Base-by-base conservation (phyloP, 2,797 vertebrate species). In the Pseudopleuronectes americanus region DNA sequence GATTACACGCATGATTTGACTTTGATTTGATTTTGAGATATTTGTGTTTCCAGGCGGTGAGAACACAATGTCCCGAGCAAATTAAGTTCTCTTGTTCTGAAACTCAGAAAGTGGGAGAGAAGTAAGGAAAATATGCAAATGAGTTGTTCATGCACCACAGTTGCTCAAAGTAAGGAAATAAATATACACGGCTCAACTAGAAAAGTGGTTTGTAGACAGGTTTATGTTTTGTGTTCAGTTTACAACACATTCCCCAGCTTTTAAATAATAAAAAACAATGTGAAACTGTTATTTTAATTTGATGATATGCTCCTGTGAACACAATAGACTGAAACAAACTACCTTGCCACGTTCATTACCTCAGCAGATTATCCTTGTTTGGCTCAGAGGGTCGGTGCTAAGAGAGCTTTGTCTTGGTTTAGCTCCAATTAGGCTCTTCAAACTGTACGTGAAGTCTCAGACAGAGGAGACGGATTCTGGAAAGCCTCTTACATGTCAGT, bases 341-440 rank as follows among this genome's bases (percentile, higher is more conserved):
- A 58, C 19, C 59, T 54, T 63, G 31, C 71, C 64, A 64, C 57
- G 28, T 24, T 63, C 54, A 49, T 64, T 64, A 54, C 62, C 53
- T 23, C 56, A 23, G 48, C 65, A 75, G 68, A 76, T 85, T 70
- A 83, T 59, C 69, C 54, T 56, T 57, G 57, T 64, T 72, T 52
- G 41, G 72, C 57, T 60, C 17, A 62, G 62, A 74, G 43, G 58
- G 48, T 16, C 52, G 49, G 41, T 47, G 66, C 63, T 41, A 57
- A 56, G 41, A 58, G 54, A 66, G 78, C 65, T 73, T 77, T 79
- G 84, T 80, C 79, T 76, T 68, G 33, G 48, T 84, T 83, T 79
- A 74, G 57, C 69, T 70, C 77, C 62, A 84, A 74, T 87, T 87
- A 89, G 69, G 48, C 72, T 76, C 48, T 77, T 26, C 26, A 33